phyloP scores from a whole-genome alignment of 2,113 vertebrate genomes.

The Stigmatopora argus region DNA sequence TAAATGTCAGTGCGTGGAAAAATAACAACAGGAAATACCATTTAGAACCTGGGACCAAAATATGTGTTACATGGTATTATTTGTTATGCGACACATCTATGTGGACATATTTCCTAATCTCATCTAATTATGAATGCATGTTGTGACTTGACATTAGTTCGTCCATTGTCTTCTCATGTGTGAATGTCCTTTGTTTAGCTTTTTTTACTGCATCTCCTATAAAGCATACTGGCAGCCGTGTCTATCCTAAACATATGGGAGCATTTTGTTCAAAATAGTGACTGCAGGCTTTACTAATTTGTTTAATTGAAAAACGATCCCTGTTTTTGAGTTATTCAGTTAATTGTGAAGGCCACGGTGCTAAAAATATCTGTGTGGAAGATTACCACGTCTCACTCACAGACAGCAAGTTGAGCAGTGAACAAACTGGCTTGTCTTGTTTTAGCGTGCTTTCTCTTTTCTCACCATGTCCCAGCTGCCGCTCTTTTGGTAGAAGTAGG shows the following conservation, averaged over 20 bases:
- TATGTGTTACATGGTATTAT: too few species aligned
- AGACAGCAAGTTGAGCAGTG: neutral
- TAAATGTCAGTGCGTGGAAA: too few species aligned
- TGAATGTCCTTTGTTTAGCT: too few species aligned
- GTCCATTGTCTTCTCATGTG: too few species aligned
- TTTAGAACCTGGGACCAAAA: too few species aligned
- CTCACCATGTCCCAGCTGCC: slow-evolving; percentile 66
- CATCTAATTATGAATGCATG: too few species aligned
- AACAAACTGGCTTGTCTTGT: slow-evolving; percentile 6
- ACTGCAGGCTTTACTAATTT: neutral
- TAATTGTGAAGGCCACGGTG: neutral
- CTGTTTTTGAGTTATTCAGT: neutral
- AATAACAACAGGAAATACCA: too few species aligned
- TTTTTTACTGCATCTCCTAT: too few species aligned
- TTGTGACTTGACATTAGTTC: too few species aligned
- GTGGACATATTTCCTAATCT: too few species aligned
- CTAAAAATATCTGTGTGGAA: neutral
- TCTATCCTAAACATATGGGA: neutral
- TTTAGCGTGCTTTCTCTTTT: neutral
- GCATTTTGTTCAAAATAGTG: neutral
- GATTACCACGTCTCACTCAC: neutral
- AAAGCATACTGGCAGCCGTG: too few species aligned
- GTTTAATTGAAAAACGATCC: neutral
- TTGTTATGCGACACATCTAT: too few species aligned
- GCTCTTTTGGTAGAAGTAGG: slow-evolving; percentile 68